Evolutionary conservation across 2,113 vertebrate genomes (phyloP).

Genomic region (Eurypyga helias): DNA sequence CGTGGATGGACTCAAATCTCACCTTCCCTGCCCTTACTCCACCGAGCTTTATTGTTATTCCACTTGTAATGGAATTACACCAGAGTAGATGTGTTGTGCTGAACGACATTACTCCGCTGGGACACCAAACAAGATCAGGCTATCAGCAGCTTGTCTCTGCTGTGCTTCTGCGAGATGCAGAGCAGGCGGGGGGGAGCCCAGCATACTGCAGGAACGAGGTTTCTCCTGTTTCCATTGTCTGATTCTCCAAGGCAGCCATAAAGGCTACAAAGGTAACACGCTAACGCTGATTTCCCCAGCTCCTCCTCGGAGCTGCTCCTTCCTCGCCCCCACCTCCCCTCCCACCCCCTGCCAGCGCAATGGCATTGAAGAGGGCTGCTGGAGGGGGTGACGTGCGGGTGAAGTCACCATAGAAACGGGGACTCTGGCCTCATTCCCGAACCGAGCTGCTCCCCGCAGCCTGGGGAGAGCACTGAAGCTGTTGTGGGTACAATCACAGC

Average conservation of each 20-base stretch:
- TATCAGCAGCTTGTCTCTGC: neutral
- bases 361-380: neutral
- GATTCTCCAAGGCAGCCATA: too few species aligned
- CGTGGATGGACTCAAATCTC: fast-evolving
- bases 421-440: neutral
- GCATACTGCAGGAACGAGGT: neutral
- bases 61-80: neutral
- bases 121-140: neutral
- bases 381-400: neutral
- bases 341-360: neutral
- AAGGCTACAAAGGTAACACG: neutral
- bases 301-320: neutral
- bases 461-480: neutral
- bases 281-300: neutral
- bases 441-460: neutral
- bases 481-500: neutral
- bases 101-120: neutral
- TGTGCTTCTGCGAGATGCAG: neutral
- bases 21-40: neutral
- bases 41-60: neutral
- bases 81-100: neutral
- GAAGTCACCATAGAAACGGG: slow-evolving; percentile 46
- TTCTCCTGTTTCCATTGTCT: neutral
- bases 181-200: neutral
- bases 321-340: neutral